These are phyloP conservation scores for Rhinoraja longicauda DNA, from an alignment of 2,797 vertebrate species.

Conservation along the genomic window DNA sequence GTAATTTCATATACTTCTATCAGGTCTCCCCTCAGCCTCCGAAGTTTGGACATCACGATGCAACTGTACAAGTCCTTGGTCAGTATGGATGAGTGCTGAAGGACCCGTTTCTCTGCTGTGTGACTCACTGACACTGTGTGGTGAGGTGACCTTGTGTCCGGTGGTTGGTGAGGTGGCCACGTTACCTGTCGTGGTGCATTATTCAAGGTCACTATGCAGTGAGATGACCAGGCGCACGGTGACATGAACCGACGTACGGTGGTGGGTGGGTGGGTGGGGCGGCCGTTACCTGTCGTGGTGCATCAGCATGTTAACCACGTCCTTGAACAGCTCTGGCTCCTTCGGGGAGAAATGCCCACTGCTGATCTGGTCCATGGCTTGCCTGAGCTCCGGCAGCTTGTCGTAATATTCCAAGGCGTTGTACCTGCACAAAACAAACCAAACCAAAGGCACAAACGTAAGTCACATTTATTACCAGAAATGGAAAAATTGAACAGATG, in stretches of 20 bases:
- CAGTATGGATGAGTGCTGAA: too few species aligned
- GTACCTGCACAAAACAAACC: constrained; percentile 57
- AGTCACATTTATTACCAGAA: not conserved
- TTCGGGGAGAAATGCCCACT: constrained; percentile 70
- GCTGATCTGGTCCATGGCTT: constrained; percentile 72
- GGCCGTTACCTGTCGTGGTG: constrained; percentile 67
- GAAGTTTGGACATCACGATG: too few species aligned
- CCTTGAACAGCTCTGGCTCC: constrained; percentile 69
- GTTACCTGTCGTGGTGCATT: too few species aligned
- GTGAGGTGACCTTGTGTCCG: too few species aligned
- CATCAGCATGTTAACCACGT: constrained; percentile 73
- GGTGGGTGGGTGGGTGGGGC: too few species aligned
- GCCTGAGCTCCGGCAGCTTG: constrained; percentile 67
- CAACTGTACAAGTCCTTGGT: too few species aligned
- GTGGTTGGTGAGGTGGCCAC: too few species aligned
- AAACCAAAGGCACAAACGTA: not conserved
- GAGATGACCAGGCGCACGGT: not conserved
- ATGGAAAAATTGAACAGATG: not conserved
- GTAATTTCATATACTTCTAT: too few species aligned
- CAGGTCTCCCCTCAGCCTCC: too few species aligned
- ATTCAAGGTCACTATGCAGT: too few species aligned
- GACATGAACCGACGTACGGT: not conserved
- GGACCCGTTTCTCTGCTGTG: too few species aligned
- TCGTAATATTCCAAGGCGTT: constrained; percentile 66
- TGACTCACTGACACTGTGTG: too few species aligned